Evolutionary conservation across 2,888 invertebrate species (phyloP), one percentile per base, ranked within the genome.

Genomic region (Clusia tigrina): DNA sequence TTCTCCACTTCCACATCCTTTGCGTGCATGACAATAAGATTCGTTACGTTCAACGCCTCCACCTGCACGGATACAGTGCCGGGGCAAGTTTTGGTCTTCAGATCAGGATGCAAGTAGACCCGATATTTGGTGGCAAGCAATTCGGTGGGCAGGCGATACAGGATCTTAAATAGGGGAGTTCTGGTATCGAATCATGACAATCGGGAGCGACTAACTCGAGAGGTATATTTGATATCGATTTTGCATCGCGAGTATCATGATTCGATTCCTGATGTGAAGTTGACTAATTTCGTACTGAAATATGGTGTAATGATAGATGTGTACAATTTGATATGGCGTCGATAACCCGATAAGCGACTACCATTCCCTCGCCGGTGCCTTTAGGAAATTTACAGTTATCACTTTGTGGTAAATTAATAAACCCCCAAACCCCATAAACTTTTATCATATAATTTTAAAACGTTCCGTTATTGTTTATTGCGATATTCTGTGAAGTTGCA

Each of bases 31-130:
- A 77, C 82, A 48, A 81, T 74, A 20, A 81, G 58, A 65, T 82
- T 80, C 24, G 80, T 81, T 2, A 23, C 26, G 0, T 56, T 48
- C 0, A 72, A 67, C 15, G 76, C 66, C 51, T 76, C 72, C 26
- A 81, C 72, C 65, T 80, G 80, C 54, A 82, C 74, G 42, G 80
- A 78, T 2, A 80, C 76, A 6, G 71, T 72, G 32, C 80, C 81
- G 10, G 74, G 68, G 26, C 71, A 79, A 1, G 61, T 70, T 15
- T 76, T 75, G 0, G 69, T 67, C 32, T 59, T 38, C 56, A 80
- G 60, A 55, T 81, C 60, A 0, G 81, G 82, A 57, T 78, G 60
- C 9, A 73, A 67, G 12, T 74, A 77, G 2, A 81, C 24, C 12
- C 72, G 74, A 66, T 81, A 81, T 56, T 73, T 76, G 37, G 73